Evolutionary conservation across 2,888 invertebrate genomes (phyloP).

Genomic region (Tryphoninae sp.): DNA sequence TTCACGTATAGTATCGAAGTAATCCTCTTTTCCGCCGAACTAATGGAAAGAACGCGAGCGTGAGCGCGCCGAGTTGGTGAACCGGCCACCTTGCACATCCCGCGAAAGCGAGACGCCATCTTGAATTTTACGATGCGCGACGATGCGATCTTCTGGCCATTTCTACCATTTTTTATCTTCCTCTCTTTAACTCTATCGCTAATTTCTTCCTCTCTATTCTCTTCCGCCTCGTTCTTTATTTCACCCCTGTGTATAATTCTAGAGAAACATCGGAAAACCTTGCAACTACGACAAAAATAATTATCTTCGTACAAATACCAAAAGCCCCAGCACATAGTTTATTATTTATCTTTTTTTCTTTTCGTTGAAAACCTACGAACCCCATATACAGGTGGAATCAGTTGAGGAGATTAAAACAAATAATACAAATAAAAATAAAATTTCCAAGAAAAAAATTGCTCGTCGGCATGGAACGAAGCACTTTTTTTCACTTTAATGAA

Average conservation of each 20-base stretch:
- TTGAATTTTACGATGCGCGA: conserved; percentile 51
- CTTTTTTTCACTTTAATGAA: conserved; percentile 32
- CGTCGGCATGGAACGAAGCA: neutral
- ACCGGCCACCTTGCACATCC: conserved; percentile 14
- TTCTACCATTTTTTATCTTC: conserved; percentile 30
- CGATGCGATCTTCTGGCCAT: conserved; percentile 21
- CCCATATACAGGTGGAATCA: neutral
- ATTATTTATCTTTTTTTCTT: neutral
- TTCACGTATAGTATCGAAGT: conserved; percentile 45
- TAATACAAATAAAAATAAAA: neutral
- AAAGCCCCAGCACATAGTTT: conserved; percentile 14
- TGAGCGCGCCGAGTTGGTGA: conserved; percentile 11
- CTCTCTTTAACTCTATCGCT: neutral
- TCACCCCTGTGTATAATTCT: conserved; percentile 20
- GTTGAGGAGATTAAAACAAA: conserved; percentile 20
- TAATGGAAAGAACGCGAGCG: conserved; percentile 56
- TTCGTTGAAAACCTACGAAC: neutral
- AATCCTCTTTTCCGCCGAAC: conserved; percentile 53
- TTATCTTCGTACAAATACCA: conserved; percentile 32
- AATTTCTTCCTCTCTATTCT: neutral
- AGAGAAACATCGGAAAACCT: neutral
- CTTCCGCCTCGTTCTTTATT: conserved; percentile 5
- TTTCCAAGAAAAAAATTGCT: conserved; percentile 7
- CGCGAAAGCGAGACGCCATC: conserved; percentile 40
- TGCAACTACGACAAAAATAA: conserved; percentile 35